Evolutionary conservation across 1,140 invertebrate species (phyloP).

Genomic region (Littorina saxatilis): DNA sequence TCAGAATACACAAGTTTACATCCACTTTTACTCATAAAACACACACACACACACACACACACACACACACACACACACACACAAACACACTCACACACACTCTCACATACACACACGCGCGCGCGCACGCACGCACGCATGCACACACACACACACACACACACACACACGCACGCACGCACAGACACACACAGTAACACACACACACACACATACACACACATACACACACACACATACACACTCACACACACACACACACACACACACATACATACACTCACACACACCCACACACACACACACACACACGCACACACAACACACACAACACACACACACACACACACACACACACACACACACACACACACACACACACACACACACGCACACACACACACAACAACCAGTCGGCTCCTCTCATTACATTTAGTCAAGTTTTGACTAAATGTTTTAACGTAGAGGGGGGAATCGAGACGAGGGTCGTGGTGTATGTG

Average conservation of each 20-base stretch:
- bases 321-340: too few relatives aligned
- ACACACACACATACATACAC: neutral
- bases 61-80: neutral
- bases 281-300: too few relatives aligned
- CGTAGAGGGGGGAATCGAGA: too few relatives aligned
- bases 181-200: too few relatives aligned
- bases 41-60: neutral
- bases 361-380: constrained; percentile 5
- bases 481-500: too few relatives aligned
- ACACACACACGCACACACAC: neutral
- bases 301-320: too few relatives aligned
- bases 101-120: too few relatives aligned
- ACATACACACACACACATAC: neutral
- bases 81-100: too few relatives aligned
- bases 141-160: neutral
- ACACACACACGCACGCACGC: neutral
- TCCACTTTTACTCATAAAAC: neutral
- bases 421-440: neutral
- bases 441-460: too few relatives aligned
- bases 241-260: neutral
- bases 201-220: neutral
- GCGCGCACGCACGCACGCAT: neutral
- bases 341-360: constrained; percentile 8
- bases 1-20: too few relatives aligned
- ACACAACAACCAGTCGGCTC: neutral